Evolutionary conservation across 2,888 invertebrate genomes (phyloP).

Genomic region (Cryptus armator): DNA sequence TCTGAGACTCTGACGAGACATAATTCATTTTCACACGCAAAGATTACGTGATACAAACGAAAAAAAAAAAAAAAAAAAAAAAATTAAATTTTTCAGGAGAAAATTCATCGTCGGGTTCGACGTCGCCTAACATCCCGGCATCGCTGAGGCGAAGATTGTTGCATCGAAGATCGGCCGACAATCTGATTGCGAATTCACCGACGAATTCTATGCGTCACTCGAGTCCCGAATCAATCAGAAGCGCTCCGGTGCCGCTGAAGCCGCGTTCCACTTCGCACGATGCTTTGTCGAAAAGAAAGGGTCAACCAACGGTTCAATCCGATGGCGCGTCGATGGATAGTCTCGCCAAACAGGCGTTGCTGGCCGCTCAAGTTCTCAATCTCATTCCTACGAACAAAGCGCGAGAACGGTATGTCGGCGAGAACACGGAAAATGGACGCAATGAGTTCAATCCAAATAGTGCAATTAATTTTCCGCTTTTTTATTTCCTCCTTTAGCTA

Average conservation of each 20-base stretch:
- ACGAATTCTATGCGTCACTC: slow-evolving; percentile 82
- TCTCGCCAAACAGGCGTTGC: slow-evolving; percentile 90
- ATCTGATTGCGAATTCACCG: slow-evolving; percentile 81
- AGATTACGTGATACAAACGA: slow-evolving; percentile 42
- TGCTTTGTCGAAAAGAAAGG: slow-evolving; percentile 78
- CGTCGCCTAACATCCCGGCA: slow-evolving; percentile 80
- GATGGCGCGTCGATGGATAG: slow-evolving; percentile 87
- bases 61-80: slow-evolving; percentile 44
- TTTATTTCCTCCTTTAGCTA: too few species aligned
- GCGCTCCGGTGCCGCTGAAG: slow-evolving; percentile 81
- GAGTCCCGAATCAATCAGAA: slow-evolving; percentile 83
- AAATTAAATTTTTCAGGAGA: slow-evolving; percentile 76
- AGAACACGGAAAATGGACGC: not conserved
- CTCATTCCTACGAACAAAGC: slow-evolving; percentile 94
- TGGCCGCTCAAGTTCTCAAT: slow-evolving; percentile 93
- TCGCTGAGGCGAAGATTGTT: slow-evolving; percentile 79
- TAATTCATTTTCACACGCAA: slow-evolving; percentile 6
- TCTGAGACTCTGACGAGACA: slow-evolving; percentile 1
- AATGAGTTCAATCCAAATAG: too few species aligned
- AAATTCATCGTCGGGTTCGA: slow-evolving; percentile 80
- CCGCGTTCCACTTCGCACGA: slow-evolving; percentile 83
- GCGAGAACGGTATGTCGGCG: slow-evolving; percentile 88
- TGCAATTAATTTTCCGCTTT: too few species aligned
- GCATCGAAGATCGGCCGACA: slow-evolving; percentile 83
- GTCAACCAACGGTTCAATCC: slow-evolving; percentile 74